Conservation (phyloP, 2,888 invertebrate species). For the Arctia plantaginis region DNA sequence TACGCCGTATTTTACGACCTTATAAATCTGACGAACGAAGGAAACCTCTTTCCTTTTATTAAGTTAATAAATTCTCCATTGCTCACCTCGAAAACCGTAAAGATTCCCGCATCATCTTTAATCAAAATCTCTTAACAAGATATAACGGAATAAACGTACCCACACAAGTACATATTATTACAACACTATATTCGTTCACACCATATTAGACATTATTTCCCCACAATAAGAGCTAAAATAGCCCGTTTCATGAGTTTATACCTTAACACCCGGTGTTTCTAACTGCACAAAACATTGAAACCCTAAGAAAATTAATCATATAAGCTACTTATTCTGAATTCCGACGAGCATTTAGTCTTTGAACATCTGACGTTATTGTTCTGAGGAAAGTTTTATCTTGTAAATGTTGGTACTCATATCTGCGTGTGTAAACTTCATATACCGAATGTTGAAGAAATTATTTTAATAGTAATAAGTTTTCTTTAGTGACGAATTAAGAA, state of each 20-base stretch:
- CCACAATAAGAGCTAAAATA: constrained; percentile 15
- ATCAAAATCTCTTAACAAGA: constrained; percentile 25
- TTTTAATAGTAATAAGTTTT: background rate
- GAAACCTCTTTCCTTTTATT: constrained; percentile 15
- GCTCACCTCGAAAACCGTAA: constrained; percentile 24
- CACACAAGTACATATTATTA: constrained; percentile 22
- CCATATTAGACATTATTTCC: background rate
- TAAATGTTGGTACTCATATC: background rate
- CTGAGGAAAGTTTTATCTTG: constrained; percentile 15
- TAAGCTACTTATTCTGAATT: constrained; percentile 62
- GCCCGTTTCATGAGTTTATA: constrained; percentile 14
- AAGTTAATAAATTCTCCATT: constrained; percentile 19
- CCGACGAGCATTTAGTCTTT: constrained; percentile 50
- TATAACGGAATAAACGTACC: constrained; percentile 15
- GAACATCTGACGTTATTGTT: constrained; percentile 50
- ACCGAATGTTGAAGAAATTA: background rate
- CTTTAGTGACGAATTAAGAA: too few relatives aligned
- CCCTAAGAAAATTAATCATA: constrained; percentile 63
- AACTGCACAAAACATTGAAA: constrained; percentile 43
- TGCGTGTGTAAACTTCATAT: background rate
- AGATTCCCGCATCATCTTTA: constrained; percentile 24
- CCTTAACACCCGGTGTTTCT: constrained; percentile 29
- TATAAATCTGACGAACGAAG: constrained; percentile 12
- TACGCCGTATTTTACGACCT: constrained; percentile 4
- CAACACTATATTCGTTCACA: background rate